Conservation (phyloP, 1,140 invertebrate species). For the Cyphomyrmex costatus region DNA sequence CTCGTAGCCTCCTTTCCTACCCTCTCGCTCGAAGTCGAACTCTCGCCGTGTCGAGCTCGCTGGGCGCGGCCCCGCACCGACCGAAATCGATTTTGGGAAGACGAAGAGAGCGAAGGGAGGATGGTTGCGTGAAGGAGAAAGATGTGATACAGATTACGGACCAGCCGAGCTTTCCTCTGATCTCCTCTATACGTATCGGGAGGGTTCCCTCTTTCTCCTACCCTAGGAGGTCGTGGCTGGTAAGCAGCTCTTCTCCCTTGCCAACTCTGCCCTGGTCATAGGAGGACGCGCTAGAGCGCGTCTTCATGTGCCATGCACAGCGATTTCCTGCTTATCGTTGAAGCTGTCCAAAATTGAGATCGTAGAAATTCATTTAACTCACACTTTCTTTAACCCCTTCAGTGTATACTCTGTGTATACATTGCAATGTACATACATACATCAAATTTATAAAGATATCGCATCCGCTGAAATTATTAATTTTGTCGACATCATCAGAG, state of each 20-base stretch:
- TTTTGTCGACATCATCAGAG: no score
- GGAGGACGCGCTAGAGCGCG: conserved; percentile 34
- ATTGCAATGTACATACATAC: no score
- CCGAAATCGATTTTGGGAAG: conserved; percentile 86
- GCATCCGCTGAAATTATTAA: no score
- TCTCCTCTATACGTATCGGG: conserved; percentile 75
- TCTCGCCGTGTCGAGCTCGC: conserved; percentile 77
- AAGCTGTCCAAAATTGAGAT: conserved; percentile 4
- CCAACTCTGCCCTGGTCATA: conserved; percentile 1
- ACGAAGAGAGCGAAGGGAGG: conserved; percentile 77
- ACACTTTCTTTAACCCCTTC: no score
- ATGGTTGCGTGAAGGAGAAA: conserved; percentile 69
- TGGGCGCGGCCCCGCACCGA: conserved; percentile 83
- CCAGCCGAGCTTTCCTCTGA: conserved; percentile 78
- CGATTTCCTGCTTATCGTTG: conserved; percentile 3
- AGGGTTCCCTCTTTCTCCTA: conserved; percentile 68
- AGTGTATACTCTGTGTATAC: no score
- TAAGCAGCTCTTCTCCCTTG: conserved; percentile 29
- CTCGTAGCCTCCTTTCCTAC: conserved; percentile 31
- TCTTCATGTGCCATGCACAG: conserved; percentile 42
- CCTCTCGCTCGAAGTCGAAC: conserved; percentile 72
- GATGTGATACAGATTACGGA: conserved; percentile 82
- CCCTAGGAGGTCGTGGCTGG: conserved; percentile 49
- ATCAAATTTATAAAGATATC: no score
- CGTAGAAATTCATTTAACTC: background rate